These are phyloP conservation scores for Nestor notabilis DNA, from an alignment of 2,113 vertebrate genomes.

Conservation along the genomic window DNA sequence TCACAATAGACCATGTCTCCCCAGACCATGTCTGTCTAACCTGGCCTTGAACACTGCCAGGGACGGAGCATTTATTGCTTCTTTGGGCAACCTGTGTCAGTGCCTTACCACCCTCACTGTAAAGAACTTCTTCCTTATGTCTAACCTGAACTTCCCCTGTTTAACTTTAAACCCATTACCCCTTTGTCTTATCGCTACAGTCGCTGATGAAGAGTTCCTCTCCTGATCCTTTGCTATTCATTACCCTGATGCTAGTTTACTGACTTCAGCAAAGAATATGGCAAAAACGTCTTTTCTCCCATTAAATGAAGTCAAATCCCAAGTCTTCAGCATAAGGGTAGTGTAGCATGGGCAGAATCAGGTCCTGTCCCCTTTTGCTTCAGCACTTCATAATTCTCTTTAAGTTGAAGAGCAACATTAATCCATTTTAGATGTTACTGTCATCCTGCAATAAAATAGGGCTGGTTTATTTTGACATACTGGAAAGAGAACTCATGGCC, in stretches of 20 bases:
- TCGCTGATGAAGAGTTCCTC: background rate
- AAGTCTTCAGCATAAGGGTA: background rate
- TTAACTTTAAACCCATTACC: background rate
- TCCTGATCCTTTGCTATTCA: background rate
- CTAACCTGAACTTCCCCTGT: background rate
- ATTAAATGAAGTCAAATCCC: background rate
- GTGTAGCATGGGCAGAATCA: background rate
- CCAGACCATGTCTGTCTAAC: background rate
- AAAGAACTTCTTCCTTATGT: background rate
- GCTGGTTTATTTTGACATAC: background rate
- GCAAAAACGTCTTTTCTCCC: background rate
- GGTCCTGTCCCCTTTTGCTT: background rate
- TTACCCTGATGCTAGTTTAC: background rate
- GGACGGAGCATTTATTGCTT: background rate
- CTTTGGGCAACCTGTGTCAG: background rate
- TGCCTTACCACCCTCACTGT: background rate
- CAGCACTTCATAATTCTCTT: background rate
- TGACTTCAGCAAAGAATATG: background rate
- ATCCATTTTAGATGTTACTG: background rate
- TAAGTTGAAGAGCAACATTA: background rate
- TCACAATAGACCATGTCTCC: background rate
- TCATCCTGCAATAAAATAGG: background rate
- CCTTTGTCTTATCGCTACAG: background rate
- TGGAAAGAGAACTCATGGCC: background rate
- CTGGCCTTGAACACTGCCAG: background rate